phyloP scores from a whole-genome alignment of 2,888 invertebrate species.

The Chrysodeixis includens region DNA sequence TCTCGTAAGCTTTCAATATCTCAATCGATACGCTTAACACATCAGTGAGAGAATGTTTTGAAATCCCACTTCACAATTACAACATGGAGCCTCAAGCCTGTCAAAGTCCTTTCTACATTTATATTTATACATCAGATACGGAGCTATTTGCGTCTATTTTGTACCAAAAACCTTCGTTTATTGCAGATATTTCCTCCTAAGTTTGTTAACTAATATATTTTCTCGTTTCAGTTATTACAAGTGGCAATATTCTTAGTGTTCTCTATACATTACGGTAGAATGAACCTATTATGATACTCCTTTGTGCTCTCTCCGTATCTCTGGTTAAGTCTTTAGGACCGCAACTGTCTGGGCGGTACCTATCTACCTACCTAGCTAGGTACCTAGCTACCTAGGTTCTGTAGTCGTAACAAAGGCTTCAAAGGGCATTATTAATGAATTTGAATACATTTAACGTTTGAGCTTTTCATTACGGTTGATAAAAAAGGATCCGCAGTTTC shows the following conservation, averaged over 20 bases:
- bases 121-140: too few relatives aligned
- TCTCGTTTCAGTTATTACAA: background rate
- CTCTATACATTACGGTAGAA: constrained; percentile 6
- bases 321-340: background rate
- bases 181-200: background rate
- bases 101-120: background rate
- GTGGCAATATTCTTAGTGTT: constrained; percentile 1
- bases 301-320: constrained; percentile 7
- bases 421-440: constrained; percentile 5
- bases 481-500: background rate
- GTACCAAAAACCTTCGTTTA: background rate
- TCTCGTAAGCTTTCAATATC: background rate
- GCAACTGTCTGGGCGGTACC: background rate
- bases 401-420: background rate
- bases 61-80: constrained; percentile 1
- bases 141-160: background rate
- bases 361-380: background rate
- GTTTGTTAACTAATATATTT: background rate
- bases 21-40: background rate
- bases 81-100: background rate
- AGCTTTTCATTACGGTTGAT: background rate
- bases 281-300: constrained; percentile 7
- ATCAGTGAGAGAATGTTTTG: background rate
- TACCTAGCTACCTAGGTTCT: background rate
- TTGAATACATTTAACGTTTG: background rate